phyloP scores from a whole-genome alignment of 2,888 invertebrate species.

The Strigamia maritima region DNA sequence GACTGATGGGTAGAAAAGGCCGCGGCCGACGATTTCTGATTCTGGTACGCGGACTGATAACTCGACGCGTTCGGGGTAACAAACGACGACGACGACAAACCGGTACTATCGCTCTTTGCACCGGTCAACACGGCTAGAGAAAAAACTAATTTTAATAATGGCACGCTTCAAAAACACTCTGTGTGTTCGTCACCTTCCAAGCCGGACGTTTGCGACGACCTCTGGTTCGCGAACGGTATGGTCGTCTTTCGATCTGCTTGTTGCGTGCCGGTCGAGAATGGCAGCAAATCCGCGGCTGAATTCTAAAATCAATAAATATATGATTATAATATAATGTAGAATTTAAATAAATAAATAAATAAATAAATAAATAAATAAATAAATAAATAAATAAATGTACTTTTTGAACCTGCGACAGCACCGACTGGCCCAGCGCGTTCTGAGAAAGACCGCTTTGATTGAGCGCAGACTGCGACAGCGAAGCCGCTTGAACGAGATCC shows the following conservation, averaged over 20 bases:
- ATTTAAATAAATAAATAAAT: too few species aligned
- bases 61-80: background rate
- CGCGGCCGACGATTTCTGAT: background rate
- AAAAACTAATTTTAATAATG: background rate
- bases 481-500: background rate
- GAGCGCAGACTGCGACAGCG: constrained; percentile 28
- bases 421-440: background rate
- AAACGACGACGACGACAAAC: constrained; percentile 34
- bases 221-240: constrained; percentile 33
- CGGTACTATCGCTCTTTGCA: background rate
- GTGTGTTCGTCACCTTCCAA: constrained; percentile 35
- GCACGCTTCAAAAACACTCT: too few species aligned
- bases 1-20: constrained; percentile 35
- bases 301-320: too few species aligned
- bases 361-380: too few species aligned
- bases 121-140: constrained; percentile 4
- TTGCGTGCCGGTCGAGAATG: constrained; percentile 22
- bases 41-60: constrained; percentile 34
- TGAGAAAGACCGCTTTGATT: constrained; percentile 12
- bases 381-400: too few species aligned
- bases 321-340: too few species aligned
- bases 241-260: constrained; percentile 36
- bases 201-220: constrained; percentile 29
- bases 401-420: constrained; percentile 11
- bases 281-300: background rate